These are phyloP conservation scores for Scaptomyza parva DNA, from an alignment of 2,888 invertebrate species.

Conservation along the genomic window DNA sequence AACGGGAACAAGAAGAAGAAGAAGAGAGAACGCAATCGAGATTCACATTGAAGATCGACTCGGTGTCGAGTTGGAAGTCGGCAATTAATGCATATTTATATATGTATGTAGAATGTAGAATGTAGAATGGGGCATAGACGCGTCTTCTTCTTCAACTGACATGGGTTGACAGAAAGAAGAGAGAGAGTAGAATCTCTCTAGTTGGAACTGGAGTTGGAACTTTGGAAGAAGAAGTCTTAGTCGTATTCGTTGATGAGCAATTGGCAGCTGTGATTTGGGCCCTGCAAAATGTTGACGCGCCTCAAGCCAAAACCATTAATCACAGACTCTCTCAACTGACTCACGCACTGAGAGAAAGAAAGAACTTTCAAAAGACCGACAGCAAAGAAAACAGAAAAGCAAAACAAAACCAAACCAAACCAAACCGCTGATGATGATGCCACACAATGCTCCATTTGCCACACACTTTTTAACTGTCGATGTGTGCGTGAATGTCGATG, in stretches of 20 bases:
- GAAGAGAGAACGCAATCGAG: slow-evolving; percentile 2
- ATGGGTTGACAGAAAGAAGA: slow-evolving; percentile 46
- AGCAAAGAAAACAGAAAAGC: background rate
- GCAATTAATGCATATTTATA: slow-evolving; percentile 48
- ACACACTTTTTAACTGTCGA: background rate
- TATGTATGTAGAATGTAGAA: background rate
- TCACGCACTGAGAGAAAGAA: slow-evolving; percentile 1
- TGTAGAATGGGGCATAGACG: slow-evolving; percentile 11
- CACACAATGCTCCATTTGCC: slow-evolving; percentile 13
- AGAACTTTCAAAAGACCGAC: slow-evolving; percentile 27
- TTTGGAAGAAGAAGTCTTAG: background rate
- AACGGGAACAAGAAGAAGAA: background rate
- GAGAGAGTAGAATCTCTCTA: background rate
- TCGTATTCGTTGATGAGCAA: slow-evolving; percentile 36
- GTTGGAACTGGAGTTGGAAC: no score
- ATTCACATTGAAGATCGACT: slow-evolving; percentile 20
- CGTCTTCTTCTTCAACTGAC: slow-evolving; percentile 24
- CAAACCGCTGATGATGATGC: slow-evolving; percentile 6
- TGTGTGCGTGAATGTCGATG: background rate
- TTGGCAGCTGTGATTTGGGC: slow-evolving; percentile 26
- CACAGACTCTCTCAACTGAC: slow-evolving; percentile 19
- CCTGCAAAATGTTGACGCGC: slow-evolving; percentile 19
- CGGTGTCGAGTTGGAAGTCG: background rate
- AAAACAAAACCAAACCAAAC: background rate
- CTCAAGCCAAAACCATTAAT: slow-evolving; percentile 43